These are phyloP conservation scores for Amblyjoppa fuscipennis DNA, from an alignment of 2,888 invertebrate species.

Conservation along the genomic window DNA sequence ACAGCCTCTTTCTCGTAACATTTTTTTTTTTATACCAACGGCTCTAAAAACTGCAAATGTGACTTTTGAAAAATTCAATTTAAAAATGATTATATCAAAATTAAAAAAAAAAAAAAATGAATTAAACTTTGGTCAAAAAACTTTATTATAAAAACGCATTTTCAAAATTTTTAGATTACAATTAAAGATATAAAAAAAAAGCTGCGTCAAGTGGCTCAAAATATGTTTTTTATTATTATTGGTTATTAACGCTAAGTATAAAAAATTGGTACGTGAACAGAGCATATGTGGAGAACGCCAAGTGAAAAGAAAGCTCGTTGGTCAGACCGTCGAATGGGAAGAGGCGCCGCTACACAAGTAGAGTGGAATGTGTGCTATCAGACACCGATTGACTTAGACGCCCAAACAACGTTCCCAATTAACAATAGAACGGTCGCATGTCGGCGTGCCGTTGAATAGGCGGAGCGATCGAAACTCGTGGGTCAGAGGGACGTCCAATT, in stretches of 20 bases:
- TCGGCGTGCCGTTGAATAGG: not conserved
- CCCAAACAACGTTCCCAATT: conserved; percentile 9
- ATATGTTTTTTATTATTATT: not conserved
- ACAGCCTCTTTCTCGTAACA: too few species aligned
- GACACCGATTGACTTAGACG: conserved; percentile 21
- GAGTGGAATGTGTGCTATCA: conserved; percentile 21
- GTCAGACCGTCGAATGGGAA: conserved; percentile 6
- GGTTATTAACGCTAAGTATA: not conserved
- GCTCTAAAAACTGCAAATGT: too few species aligned
- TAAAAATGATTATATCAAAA: too few species aligned
- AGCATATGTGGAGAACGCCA: not conserved
- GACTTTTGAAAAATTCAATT: too few species aligned
- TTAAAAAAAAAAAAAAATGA: too few species aligned
- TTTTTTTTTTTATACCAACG: too few species aligned
- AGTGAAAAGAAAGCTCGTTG: conserved; percentile 17
- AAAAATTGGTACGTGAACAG: not conserved
- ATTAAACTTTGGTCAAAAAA: too few species aligned
- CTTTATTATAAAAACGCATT: too few species aligned
- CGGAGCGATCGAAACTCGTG: not conserved
- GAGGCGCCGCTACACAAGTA: conserved; percentile 1
- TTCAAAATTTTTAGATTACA: too few species aligned
- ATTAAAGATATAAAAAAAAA: not conserved
- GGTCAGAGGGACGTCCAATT: conserved; percentile 12
- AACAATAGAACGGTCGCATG: not conserved
- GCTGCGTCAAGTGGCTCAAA: too few species aligned